Base-by-base conservation (phyloP, 2,888 invertebrate species). In the Drosophila cognata region DNA sequence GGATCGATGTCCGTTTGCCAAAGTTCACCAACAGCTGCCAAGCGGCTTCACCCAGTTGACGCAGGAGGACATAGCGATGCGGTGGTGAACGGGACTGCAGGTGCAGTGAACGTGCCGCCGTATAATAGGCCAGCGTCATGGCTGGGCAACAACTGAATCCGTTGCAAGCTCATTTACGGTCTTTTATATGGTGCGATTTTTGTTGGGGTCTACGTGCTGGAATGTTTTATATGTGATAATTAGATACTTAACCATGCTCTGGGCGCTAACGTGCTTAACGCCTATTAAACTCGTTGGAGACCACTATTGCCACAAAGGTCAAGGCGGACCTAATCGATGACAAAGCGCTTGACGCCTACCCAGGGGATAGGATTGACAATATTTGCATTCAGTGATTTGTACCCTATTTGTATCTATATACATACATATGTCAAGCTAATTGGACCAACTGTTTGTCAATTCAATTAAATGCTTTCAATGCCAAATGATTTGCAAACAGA, bases 1-100 rank as follows among this genome's bases (percentile, higher is more conserved):
- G 93, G 31, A 92, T 91, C 1, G 92, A 91, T 0, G 92, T 92
- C 2, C 91, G 84, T 4, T 79, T 85, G 8, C 88, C 91, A 59
- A 92, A 92, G 4, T 83, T 79, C 4, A 82, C 18, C 0, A 90
- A 83, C 69, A 92, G 64, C 36, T 82, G 75, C 82, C 87, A 81
- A 11, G 69, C 72, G 11, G 82, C 65, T 25, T 60, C 48, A 1
- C 61, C 67, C 51, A 88, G 13, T 31, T 75, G 72, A 4, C 31
- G 46, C 2, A 78, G 57, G 18, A 60, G 11, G 0, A 33, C 59
- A 53, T 76, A 58, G 21, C 74, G 81, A 4, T 41, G 59, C 4
- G 78, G 57, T 31, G 51, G 25, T 11, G 43, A 31, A 10, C 71
- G 77, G 10, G 52, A 25, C 25, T 41, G 52, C 29, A 63, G 16